Percentiles rank a stretch among this genome's conserved stretches.
These are phyloP conservation scores for Neria commutata DNA, from an alignment of 2,888 invertebrate species.

Conservation along the genomic window DNA sequence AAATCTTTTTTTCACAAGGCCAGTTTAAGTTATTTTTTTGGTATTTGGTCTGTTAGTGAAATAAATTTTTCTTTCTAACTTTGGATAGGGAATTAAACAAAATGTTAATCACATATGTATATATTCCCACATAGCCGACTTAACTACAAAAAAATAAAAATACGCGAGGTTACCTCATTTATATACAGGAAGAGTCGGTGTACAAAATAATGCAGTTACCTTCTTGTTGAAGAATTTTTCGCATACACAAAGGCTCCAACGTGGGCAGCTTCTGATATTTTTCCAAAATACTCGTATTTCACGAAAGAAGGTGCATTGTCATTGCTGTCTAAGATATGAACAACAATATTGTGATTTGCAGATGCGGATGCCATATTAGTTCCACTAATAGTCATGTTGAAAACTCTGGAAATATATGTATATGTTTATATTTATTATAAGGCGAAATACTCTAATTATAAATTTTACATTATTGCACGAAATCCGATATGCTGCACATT, in stretches of 20 bases:
- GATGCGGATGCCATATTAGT: conserved; percentile 84
- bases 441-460: neutral
- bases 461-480: neutral
- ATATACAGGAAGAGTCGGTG: neutral
- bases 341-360: conserved; percentile 73
- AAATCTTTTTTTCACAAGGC: too few relatives aligned
- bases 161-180: too few relatives aligned
- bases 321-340: conserved; percentile 89
- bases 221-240: conserved; percentile 35
- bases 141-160: too few relatives aligned
- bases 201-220: conserved; percentile 32
- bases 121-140: too few relatives aligned
- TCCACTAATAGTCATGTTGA: conserved; percentile 83
- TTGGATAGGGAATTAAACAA: too few relatives aligned
- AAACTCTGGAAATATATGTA: neutral
- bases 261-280: conserved; percentile 76
- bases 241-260: conserved; percentile 72
- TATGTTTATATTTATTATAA: neutral
- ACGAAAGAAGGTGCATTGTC: conserved; percentile 80
- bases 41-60: too few relatives aligned
- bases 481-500: neutral
- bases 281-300: conserved; percentile 72
- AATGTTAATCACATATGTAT: too few relatives aligned
- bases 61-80: too few relatives aligned
- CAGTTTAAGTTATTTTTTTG: too few relatives aligned